Conservation (phyloP, 1,140 invertebrate species). For the Dolichoris vasculosae region DNA sequence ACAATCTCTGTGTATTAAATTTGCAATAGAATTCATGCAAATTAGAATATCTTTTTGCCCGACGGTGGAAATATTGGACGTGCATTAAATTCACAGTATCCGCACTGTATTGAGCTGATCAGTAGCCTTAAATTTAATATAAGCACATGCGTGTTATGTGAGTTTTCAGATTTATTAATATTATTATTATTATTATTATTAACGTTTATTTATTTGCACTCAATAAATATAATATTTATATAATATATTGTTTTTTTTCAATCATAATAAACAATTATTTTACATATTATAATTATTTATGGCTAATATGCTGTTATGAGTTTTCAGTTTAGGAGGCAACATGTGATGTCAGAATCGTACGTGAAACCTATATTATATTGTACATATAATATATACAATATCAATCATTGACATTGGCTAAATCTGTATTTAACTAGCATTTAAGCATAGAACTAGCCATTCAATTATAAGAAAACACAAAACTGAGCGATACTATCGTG, state of each 20-base stretch:
- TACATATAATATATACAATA: too few species aligned
- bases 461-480: background rate
- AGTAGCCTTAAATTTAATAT: background rate
- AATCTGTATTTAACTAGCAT: slow-evolving; percentile 26
- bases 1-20: background rate
- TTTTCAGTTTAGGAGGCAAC: background rate
- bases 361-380: background rate
- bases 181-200: too few species aligned
- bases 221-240: too few species aligned
- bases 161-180: too few species aligned
- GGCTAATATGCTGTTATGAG: too few species aligned
- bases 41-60: background rate
- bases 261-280: too few species aligned
- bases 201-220: too few species aligned
- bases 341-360: background rate
- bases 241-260: too few species aligned
- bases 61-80: background rate
- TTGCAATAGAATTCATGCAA: background rate
- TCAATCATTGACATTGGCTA: slow-evolving; percentile 1
- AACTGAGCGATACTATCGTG: background rate
- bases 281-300: too few species aligned
- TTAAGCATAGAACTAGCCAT: background rate
- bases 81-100: too few species aligned
- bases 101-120: background rate
- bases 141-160: background rate